A percentile compares a stretch with the other conserved stretches of the same genome.
phyloP scores from a whole-genome alignment of 2,797 vertebrate genomes.

The Acrocephalus scirpaceus region DNA sequence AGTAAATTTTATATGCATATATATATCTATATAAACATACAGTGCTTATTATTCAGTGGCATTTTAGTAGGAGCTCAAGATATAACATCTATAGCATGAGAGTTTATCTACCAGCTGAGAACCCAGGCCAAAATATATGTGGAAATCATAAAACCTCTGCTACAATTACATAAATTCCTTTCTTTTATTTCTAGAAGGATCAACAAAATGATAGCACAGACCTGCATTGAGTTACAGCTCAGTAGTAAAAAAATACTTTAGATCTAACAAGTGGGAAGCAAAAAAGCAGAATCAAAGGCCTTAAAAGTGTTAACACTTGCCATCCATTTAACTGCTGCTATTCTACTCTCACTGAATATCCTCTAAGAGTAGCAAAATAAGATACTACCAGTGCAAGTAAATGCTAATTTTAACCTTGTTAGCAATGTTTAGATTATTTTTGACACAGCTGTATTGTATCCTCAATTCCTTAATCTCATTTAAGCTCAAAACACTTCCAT shows the following conservation, averaged over 20 bases:
- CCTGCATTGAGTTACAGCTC: not conserved
- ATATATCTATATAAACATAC: too few species aligned
- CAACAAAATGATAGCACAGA: not conserved
- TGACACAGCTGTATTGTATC: not conserved
- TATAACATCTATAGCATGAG: not conserved
- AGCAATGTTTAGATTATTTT: not conserved
- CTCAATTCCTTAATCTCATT: not conserved
- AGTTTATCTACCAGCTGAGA: too few species aligned
- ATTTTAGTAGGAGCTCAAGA: not conserved
- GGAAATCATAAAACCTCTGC: too few species aligned
- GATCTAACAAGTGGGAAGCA: not conserved
- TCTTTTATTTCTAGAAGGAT: conserved; percentile 5
- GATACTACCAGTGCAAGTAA: not conserved
- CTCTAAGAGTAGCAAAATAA: not conserved
- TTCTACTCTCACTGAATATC: not conserved
- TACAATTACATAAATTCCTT: not conserved
- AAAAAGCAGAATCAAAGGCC: not conserved
- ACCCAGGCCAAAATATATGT: too few species aligned
- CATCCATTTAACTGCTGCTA: not conserved
- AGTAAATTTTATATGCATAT: not conserved
- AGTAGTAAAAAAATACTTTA: not conserved
- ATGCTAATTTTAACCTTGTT: not conserved
- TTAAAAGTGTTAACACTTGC: not conserved
- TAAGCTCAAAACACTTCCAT: not conserved
- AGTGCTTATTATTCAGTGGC: not conserved